Evolutionary conservation across 64 coral and sea anemone genomes (phyloP), one percentile per base, ranked within the genome.

Genomic region (Porites lutea): DNA sequence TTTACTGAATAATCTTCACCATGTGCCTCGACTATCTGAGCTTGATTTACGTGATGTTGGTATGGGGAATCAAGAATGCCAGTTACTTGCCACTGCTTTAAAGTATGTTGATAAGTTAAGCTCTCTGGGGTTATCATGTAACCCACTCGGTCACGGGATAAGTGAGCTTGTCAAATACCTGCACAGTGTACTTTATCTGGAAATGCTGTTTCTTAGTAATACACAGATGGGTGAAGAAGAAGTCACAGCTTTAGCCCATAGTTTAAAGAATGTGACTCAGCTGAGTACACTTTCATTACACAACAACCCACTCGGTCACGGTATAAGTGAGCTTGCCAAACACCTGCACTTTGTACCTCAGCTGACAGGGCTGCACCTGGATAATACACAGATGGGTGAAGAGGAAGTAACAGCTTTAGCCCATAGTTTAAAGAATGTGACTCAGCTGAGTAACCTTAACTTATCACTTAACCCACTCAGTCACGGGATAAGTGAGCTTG

Each of bases 1-100:
- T 11, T 79, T 55, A 79, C 77, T 79, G 52, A 13, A 60, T 10
- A 79, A 61, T 23, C 53, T 79, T 79, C 22, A 44, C 15, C 77
- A 79, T 57, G 11, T 49, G 10, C 37, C 43, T 15, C 72, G 16
- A 14, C 16, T 75, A 47, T 49, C 73, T 50, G 2, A 8, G 4
- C 48, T 75, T 13, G 27, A 1, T 44, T 48, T 50, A 14, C 2
- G 0, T 2, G 0, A 16, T 51, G 73, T 75, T 6, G 2, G 50
- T 7, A 75, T 75, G 47, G 73, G 73, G 50, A 14, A 75, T 13
- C 14, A 75, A 50, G 73, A 75, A 14, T 18, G 48, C 8, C 44
- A 2, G 13, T 15, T n/a, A 75, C 73, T 75, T 48, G 73, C 48
- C 27, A 37, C 27, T 1, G 27, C 27, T 37, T 37, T 37, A 37